phyloP scores from a whole-genome alignment of 2,113 vertebrate genomes.

The Caranx ignobilis region DNA sequence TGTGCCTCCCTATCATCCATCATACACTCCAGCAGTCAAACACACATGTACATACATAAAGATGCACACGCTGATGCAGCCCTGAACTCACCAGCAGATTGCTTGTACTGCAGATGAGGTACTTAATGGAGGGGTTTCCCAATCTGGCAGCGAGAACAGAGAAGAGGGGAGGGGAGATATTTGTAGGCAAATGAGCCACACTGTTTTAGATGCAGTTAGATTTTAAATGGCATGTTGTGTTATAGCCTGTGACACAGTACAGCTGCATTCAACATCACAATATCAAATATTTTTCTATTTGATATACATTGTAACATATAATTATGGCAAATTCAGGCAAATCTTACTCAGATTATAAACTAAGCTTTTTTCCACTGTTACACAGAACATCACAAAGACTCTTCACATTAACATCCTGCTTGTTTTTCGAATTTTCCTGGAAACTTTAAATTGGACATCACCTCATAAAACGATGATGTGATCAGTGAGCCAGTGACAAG shows the following conservation, averaged over 20 bases:
- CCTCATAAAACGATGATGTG: too few species aligned
- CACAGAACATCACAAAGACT: too few species aligned
- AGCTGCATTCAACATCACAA: neutral
- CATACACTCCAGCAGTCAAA: slow-evolving; percentile 47
- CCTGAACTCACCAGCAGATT: slow-evolving; percentile 14
- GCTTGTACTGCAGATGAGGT: slow-evolving; percentile 27
- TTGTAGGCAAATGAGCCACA: neutral
- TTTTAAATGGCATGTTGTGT: neutral
- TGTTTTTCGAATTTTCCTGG: too few species aligned
- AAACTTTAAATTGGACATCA: too few species aligned
- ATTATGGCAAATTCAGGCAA: neutral
- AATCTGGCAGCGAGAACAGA: neutral
- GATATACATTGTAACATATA: neutral
- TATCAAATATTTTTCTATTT: neutral
- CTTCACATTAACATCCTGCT: too few species aligned
- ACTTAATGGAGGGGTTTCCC: slow-evolving; percentile 3
- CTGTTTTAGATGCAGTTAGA: neutral
- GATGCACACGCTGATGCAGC: slow-evolving; percentile 10
- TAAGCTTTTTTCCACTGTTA: too few species aligned
- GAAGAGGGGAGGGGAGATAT: slow-evolving; percentile 13
- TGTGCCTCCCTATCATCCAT: slow-evolving; percentile 57
- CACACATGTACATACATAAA: slow-evolving; percentile 26
- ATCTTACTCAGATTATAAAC: neutral
- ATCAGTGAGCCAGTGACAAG: too few species aligned
- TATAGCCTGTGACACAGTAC: neutral